Evolutionary conservation across 2,888 invertebrate genomes (phyloP).

Genomic region (Ectropis crepuscularia): DNA sequence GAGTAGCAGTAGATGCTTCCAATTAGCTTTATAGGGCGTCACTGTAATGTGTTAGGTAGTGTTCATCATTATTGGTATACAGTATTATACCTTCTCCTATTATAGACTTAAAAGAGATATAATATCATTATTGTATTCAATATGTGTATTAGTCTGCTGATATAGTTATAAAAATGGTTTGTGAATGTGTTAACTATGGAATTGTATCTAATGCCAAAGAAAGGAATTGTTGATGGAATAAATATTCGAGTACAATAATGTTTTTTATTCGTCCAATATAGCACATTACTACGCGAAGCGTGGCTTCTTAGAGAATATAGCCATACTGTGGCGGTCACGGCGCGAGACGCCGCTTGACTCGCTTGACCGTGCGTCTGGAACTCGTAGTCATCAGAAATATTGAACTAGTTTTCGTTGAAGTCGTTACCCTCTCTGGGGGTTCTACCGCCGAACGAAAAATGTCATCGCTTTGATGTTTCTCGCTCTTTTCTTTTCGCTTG

Average conservation of each 20-base stretch:
- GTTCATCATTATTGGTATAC: conserved; percentile 56
- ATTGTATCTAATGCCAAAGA: conserved; percentile 32
- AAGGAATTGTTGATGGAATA: conserved; percentile 36
- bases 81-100: conserved; percentile 73
- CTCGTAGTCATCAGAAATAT: no score
- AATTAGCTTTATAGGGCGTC: conserved; percentile 65
- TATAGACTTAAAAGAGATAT: conserved; percentile 30
- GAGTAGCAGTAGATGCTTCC: conserved; percentile 66
- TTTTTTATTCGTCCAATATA: conserved; percentile 4
- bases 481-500: no score
- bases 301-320: no score
- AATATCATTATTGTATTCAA: conserved; percentile 35
- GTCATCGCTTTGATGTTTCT: no score
- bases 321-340: no score
- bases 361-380: no score
- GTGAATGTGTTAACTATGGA: conserved; percentile 24
- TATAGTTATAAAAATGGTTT: conserved; percentile 18
- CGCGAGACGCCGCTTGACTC: no score
- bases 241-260: conserved; percentile 38
- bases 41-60: conserved; percentile 43
- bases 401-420: no score
- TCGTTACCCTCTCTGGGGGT: no score
- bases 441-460: no score
- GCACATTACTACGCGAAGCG: no score
- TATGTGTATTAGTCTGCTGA: conserved; percentile 24